Base-by-base conservation (phyloP, 53 echinoderm and acorn worm species). In the Stichopus horrens region DNA sequence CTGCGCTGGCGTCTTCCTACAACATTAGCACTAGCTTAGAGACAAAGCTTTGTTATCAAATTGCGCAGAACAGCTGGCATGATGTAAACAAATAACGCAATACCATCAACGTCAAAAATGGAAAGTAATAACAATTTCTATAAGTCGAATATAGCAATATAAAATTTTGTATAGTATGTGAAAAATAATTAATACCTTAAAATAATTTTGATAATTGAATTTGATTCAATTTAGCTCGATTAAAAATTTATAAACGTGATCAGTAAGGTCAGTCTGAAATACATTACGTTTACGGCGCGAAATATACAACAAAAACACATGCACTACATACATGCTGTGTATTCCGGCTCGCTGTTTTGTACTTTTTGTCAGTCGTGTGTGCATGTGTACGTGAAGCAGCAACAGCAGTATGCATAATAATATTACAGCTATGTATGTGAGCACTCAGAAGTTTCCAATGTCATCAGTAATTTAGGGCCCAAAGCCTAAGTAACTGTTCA, bases 41-140 rank as follows among this genome's bases (percentile, higher is more conserved):
- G 11, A 63, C 63, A 63, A 63, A 63, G 9, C 63, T 63, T 63
- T 68, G 13, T 53, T 54, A 21, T 7, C 55, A 7, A 54, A 73
- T 79, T 79, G 79, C 79, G 79, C 75, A 53, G 83, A 88, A 51
- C 92, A 92, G 92, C 92, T 92, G 92, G 63, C 75, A 9, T 63
- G 92, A 92, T 89, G 92, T 92, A 92, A 92, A 92, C 92, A 92
- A 79, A 79, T 79, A 79, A 79, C 79, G 79, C 79, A 79, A 79
- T 79, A 79, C 79, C 16, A 13, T 53, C 7, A 19, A 54, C 51
- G 0, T 52, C 79, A 55, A 52, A 63, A 16, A 5, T 63, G 16
- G 63, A 63, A 63, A 63, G 63, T 13, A 7, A 13, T 13, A 13
- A 16, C 7, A 16, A 63, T 63, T 10, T 7, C 16, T 7, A 7